Evolutionary conservation across 2,888 invertebrate genomes (phyloP).

Genomic region (Rhimphoctona megacephalus): DNA sequence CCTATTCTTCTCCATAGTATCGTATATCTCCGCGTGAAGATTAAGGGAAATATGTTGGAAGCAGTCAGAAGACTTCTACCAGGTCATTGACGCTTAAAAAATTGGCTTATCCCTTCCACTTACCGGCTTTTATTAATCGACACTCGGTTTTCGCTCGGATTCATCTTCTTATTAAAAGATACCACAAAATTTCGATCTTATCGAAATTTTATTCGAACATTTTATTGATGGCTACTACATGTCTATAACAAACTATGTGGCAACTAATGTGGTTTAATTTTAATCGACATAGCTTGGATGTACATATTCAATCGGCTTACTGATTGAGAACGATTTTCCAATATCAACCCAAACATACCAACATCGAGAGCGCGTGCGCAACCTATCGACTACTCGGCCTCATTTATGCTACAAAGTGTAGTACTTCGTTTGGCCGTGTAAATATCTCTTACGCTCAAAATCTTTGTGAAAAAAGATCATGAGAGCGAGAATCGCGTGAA

Average conservation of each 20-base stretch:
- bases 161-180: not conserved
- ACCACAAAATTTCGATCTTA: not conserved
- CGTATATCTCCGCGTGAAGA: not conserved
- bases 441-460: slow-evolving; percentile 42
- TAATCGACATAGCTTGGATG: not conserved
- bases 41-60: not conserved
- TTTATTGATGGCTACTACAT: not conserved
- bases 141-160: not conserved
- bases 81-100: slow-evolving; percentile 5
- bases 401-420: slow-evolving; percentile 20
- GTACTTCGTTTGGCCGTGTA: slow-evolving; percentile 5
- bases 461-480: slow-evolving; percentile 26
- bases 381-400: slow-evolving; percentile 10
- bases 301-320: not conserved
- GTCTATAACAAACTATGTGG: too few species aligned
- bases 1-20: not conserved
- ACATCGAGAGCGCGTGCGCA: not conserved
- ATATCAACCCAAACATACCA: not conserved
- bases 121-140: not conserved
- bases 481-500: slow-evolving; percentile 39
- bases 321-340: not conserved
- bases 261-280: not conserved
- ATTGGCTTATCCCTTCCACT: slow-evolving; percentile 1
- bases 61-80: not conserved
- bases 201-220: not conserved